These are phyloP conservation scores for Hyppa rectilinea DNA, from an alignment of 2,888 invertebrate genomes.

Conservation along the genomic window DNA sequence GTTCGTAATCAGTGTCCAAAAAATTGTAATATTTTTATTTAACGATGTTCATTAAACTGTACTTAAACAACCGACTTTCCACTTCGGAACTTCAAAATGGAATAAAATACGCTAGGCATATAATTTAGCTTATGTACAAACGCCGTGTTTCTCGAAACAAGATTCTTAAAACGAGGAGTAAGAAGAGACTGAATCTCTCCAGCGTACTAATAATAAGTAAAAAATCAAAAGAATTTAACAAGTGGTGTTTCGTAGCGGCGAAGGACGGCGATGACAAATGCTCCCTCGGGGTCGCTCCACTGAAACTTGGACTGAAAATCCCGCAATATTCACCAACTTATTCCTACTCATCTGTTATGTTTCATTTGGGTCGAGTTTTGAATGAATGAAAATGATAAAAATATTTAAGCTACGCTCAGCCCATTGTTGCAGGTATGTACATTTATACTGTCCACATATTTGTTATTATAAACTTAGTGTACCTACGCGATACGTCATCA, in stretches of 20 bases:
- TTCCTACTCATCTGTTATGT: slow-evolving; percentile 73
- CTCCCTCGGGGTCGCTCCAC: slow-evolving; percentile 73
- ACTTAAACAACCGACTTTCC: slow-evolving; percentile 40
- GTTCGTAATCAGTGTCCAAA: slow-evolving; percentile 18
- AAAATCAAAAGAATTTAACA: slow-evolving; percentile 73
- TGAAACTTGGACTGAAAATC: slow-evolving; percentile 73
- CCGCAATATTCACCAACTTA: slow-evolving; percentile 74
- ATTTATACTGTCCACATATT: slow-evolving; percentile 42
- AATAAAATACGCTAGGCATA: slow-evolving; percentile 52
- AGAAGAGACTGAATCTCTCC: slow-evolving; percentile 29
- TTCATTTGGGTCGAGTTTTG: slow-evolving; percentile 76
- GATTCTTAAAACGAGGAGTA: slow-evolving; percentile 47
- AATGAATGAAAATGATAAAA: slow-evolving; percentile 79
- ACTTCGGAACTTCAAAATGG: slow-evolving; percentile 43
- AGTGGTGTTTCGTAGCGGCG: slow-evolving; percentile 61
- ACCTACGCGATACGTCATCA: slow-evolving; percentile 17
- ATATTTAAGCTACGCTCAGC: slow-evolving; percentile 64
- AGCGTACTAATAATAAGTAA: slow-evolving; percentile 65
- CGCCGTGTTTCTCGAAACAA: slow-evolving; percentile 35
- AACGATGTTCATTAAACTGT: slow-evolving; percentile 47
- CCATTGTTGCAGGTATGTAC: slow-evolving; percentile 65
- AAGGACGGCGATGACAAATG: slow-evolving; percentile 75
- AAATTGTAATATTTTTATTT: slow-evolving; percentile 47
- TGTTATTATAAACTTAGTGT: slow-evolving; percentile 28
- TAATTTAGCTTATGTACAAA: slow-evolving; percentile 46